Base-by-base conservation (phyloP, 2,113 vertebrate species). In the Pycnonotus jocosus region DNA sequence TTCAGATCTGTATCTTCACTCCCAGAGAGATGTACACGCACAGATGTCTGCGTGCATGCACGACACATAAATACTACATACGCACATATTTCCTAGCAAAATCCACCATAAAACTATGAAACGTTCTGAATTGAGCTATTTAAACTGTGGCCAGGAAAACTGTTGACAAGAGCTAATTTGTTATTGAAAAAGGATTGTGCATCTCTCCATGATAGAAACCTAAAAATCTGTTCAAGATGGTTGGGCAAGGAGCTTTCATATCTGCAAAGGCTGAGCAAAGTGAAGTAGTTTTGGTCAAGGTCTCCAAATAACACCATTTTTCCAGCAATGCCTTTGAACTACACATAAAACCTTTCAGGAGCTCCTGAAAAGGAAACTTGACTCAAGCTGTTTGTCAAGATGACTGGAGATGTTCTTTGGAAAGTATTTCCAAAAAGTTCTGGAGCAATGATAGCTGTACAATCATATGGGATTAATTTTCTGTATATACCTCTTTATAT, bases 391-490 rank as follows among this genome's bases (percentile, higher is more conserved):
- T 60, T 92, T 81, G 58, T 91, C 58, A 76, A 60, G 90, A 86
- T 62, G 87, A 95, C 66, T 48, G 3, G 74, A 85, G 84, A 94
- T 96, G 53, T 76, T 90, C 62, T 90, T 96, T 95, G 58, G 94
- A 96, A 97, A 95, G 38, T 64, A 38, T 54, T 90, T 81, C 84
- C 92, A 88, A 92, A 92, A 95, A 37, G 40, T 92, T 97, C 84
- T 92, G 82, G 66, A 91, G 81, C 50, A 40, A 35, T 85, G 47
- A 93, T 83, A 95, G 95, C 76, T 94, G 25, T 54, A 92, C 40
- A 71, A 80, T 96, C 96, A 95, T 91, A 44, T 96, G 93, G 95
- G 73, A 97, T 81, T 96, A 66, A 96, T 96, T 97, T 95, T 97
- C 95, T 96, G 58, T 93, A 71, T 91, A 81, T 86, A 40, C 88